Base-by-base conservation (phyloP, 2,888 invertebrate genomes). In the Dryobota labecula region DNA sequence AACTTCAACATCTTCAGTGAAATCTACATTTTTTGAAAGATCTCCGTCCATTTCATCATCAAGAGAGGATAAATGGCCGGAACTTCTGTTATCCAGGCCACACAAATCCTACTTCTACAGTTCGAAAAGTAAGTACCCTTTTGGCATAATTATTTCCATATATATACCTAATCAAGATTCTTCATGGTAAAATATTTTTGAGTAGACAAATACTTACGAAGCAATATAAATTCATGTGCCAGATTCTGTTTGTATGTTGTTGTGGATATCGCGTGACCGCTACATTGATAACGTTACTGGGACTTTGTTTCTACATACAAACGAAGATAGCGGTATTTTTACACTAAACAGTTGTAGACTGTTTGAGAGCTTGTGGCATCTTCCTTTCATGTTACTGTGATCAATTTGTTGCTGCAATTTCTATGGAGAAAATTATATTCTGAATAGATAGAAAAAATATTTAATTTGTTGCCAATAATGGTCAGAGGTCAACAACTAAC, bases 61-160 rank as follows among this genome's bases (percentile, higher is more conserved):
- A 45, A 94, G 84, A 74, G 94, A 94, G 80, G 95, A 96, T 86
- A 95, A 93, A 92, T 96, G 96, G 96, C 96, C 96, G 86, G 96
- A 96, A 91, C 90, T 96, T 76, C 87, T 96, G 81, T 82, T 96
- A 85, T 93, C 96, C 65, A 93, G 90, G 86, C 96, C 96, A 33
- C 91, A 94, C 71, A 94, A 92, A 85, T 95, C 94, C 1, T 94
- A 94, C 85, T 95, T 90, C 82, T 95, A 93, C 86, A 94, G 91
- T 85, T 90, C 93, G 64, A 93, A 92, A 84, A 89, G 96, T 96
- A 91, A 95, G 95, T 94, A 84, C 54, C n/a, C n/a, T n/a, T n/a
- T 64, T n/a, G 20, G 15, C 49, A 66, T 41, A 54, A 58, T 49
- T 30, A 61, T 56, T 54, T 49, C 1, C 18, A 24, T n/a, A 41